phyloP scores from a whole-genome alignment of 2,113 vertebrate genomes.

The Tringa solitaria region DNA sequence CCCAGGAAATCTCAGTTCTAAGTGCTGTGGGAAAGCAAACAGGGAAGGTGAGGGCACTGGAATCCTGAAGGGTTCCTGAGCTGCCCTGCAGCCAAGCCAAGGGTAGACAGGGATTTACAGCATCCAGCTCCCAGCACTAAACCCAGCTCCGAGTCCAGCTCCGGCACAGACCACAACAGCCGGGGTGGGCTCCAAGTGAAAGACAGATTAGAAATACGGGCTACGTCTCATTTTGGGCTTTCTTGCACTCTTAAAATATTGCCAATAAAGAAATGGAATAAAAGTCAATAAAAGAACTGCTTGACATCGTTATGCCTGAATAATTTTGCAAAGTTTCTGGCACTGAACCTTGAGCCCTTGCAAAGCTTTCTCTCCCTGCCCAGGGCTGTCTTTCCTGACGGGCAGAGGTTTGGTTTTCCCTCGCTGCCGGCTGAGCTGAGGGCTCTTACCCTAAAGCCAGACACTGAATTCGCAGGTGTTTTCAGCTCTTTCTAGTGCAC shows the following conservation, averaged over 20 bases:
- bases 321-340: background rate
- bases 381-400: background rate
- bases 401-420: background rate
- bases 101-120: background rate
- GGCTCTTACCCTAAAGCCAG: background rate
- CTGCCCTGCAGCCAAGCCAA: background rate
- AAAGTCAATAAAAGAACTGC: background rate
- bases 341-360: background rate
- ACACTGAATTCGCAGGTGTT: background rate
- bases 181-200: background rate
- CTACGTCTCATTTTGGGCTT: background rate
- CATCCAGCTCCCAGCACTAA: rapidly evolving
- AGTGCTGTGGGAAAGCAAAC: background rate
- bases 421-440: background rate
- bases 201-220: rapidly evolving
- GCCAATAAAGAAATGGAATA: background rate
- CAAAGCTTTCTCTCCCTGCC: background rate
- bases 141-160: rapidly evolving
- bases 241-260: background rate
- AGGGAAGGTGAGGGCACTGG: background rate
- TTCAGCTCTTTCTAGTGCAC: background rate
- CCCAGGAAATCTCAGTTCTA: background rate
- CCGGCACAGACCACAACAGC: rapidly evolving
- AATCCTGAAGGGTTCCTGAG: background rate
- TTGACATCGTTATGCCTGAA: too few species aligned